Percentiles rank a stretch among this genome's conserved stretches.
Evolutionary conservation across 2,113 vertebrate species (phyloP).

Genomic region (Furnarius figulus): DNA sequence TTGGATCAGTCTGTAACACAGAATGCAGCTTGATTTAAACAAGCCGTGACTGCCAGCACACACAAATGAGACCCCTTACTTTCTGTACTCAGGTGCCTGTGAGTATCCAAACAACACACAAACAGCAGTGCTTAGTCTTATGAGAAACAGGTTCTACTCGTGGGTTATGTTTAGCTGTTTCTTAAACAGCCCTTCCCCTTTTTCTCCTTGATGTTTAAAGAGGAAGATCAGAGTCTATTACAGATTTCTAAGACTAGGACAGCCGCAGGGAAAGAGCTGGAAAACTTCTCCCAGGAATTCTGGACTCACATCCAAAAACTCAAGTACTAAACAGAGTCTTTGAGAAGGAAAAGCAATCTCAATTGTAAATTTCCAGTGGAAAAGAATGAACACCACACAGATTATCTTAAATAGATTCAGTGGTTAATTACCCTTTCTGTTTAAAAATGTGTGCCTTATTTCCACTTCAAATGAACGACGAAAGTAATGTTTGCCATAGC

Average conservation of each 20-base stretch:
- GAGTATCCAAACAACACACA: background rate
- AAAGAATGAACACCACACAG: conserved; percentile 11
- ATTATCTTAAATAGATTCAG: conserved; percentile 61
- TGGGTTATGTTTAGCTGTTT: background rate
- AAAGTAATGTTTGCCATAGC: conserved; percentile 45
- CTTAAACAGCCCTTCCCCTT: background rate
- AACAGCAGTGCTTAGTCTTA: background rate
- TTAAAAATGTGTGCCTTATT: conserved; percentile 65
- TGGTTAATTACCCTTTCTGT: conserved; percentile 66
- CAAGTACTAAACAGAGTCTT: background rate
- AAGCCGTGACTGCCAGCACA: background rate
- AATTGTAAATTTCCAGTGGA: conserved; percentile 51
- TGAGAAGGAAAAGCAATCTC: conserved; percentile 38
- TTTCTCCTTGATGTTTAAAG: background rate
- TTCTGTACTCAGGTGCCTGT: background rate
- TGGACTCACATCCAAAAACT: background rate
- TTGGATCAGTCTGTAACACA: background rate
- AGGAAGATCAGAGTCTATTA: background rate
- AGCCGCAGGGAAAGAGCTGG: background rate
- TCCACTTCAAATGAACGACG: conserved; percentile 58
- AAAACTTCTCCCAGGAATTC: background rate
- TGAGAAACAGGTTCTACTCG: background rate
- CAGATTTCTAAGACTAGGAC: background rate
- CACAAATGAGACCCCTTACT: background rate
- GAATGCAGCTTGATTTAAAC: background rate